phyloP scores from a whole-genome alignment of 2,797 vertebrate species.

The Threskiornis aethiopicus region DNA sequence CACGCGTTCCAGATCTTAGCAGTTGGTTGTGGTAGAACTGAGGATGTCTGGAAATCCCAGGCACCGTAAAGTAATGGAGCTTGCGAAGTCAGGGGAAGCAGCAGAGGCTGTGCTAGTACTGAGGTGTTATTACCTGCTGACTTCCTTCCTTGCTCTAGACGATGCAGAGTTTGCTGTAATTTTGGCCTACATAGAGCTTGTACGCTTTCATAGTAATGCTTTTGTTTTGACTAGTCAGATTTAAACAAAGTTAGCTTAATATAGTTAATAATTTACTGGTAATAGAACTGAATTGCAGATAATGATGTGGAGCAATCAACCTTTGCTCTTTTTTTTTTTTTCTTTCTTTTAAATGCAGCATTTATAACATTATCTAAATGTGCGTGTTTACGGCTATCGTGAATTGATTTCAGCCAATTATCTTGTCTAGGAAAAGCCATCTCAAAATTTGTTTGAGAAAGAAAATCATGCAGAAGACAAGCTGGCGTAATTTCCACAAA shows the following conservation, averaged over 20 bases:
- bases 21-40: rapidly evolving
- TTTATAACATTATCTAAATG: slow-evolving; percentile 4
- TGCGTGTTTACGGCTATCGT: not conserved
- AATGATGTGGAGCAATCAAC: slow-evolving; percentile 39
- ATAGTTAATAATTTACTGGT: slow-evolving; percentile 49
- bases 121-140: not conserved
- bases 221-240: not conserved
- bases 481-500: not conserved
- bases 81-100: not conserved
- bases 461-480: not conserved
- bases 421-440: not conserved
- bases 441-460: not conserved
- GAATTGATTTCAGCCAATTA: not conserved
- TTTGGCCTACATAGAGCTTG: not conserved
- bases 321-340: not conserved
- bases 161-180: not conserved
- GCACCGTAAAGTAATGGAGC: not conserved
- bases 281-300: slow-evolving; percentile 18
- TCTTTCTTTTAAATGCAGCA: not conserved
- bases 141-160: not conserved
- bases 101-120: not conserved
- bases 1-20: not conserved
- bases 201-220: not conserved
- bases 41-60: not conserved
- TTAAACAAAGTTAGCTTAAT: slow-evolving; percentile 3